These are phyloP conservation scores for Albula glossodonta DNA, from an alignment of 2,113 vertebrate species.

Conservation along the genomic window DNA sequence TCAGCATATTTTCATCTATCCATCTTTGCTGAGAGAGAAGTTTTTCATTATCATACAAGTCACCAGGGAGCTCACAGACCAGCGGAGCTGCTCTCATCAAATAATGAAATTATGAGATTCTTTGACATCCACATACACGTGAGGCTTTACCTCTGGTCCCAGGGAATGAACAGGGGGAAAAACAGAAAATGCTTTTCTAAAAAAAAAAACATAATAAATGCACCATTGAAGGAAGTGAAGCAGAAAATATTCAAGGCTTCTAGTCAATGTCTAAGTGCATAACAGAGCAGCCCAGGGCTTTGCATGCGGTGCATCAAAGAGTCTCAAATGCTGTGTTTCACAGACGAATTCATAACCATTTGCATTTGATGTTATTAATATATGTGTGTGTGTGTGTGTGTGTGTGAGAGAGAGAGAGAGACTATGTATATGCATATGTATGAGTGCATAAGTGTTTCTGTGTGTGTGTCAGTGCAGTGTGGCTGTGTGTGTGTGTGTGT, in stretches of 20 bases:
- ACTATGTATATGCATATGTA: too few species aligned
- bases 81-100: not conserved
- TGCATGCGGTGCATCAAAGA: not conserved
- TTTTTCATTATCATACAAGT: not conserved
- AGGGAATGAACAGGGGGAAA: not conserved
- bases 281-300: not conserved
- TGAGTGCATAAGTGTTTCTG: too few species aligned
- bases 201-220: not conserved
- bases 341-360: conserved; percentile 8
- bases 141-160: conserved; percentile 5
- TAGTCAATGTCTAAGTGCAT: not conserved
- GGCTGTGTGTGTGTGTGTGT: not conserved
- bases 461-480: too few species aligned
- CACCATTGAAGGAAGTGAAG: conserved; percentile 10
- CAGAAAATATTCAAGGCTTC: conserved; percentile 9
- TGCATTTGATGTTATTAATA: not conserved
- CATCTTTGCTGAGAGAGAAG: not conserved
- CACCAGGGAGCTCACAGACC: conserved; percentile 2
- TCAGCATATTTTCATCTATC: not conserved
- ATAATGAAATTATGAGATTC: conserved; percentile 9
- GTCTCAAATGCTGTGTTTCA: not conserved
- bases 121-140: not conserved
- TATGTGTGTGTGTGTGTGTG: not conserved
- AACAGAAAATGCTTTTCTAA: conserved; percentile 10
- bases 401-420: too few species aligned